Percentiles rank a stretch among this genome's conserved stretches.
These are phyloP conservation scores for Dendroctonus ponderosae DNA, from an alignment of 1,140 invertebrate genomes.

Conservation along the genomic window DNA sequence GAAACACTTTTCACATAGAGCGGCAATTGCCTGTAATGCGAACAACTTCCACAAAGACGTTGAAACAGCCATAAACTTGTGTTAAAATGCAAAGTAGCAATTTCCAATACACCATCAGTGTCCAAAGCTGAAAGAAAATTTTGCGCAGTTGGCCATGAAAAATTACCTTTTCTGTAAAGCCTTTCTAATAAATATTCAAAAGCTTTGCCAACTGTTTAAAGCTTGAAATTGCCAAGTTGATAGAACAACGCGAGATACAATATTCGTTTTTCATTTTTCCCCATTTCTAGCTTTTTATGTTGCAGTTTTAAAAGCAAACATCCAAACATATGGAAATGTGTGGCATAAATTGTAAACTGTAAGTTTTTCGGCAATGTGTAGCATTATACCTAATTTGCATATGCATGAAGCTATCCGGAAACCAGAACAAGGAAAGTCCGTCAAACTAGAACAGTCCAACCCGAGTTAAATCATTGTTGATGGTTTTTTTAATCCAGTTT, in stretches of 20 bases:
- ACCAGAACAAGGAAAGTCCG: no score
- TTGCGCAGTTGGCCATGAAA: background rate
- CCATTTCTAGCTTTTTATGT: no score
- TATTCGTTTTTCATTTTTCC: no score
- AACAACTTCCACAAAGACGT: no score
- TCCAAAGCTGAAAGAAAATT: background rate
- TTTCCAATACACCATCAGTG: conserved; percentile 4
- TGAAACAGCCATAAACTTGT: background rate
- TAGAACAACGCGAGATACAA: no score
- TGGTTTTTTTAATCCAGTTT: no score
- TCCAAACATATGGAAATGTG: background rate
- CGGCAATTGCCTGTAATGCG: no score
- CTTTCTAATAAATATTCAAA: conserved; percentile 6
- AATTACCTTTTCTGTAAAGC: background rate
- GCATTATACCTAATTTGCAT: background rate
- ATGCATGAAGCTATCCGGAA: background rate
- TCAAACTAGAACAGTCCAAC: no score
- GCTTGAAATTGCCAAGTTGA: background rate
- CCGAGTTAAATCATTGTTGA: no score
- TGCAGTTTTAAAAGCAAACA: no score
- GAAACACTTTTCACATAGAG: no score
- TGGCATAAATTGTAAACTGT: background rate
- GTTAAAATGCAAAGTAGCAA: conserved; percentile 11
- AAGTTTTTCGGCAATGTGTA: background rate
- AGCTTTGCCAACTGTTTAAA: background rate